A percentile compares a stretch with the other conserved stretches of the same genome.
phyloP scores from a whole-genome alignment of 2,888 invertebrate genomes.

The Oligia strigilis region DNA sequence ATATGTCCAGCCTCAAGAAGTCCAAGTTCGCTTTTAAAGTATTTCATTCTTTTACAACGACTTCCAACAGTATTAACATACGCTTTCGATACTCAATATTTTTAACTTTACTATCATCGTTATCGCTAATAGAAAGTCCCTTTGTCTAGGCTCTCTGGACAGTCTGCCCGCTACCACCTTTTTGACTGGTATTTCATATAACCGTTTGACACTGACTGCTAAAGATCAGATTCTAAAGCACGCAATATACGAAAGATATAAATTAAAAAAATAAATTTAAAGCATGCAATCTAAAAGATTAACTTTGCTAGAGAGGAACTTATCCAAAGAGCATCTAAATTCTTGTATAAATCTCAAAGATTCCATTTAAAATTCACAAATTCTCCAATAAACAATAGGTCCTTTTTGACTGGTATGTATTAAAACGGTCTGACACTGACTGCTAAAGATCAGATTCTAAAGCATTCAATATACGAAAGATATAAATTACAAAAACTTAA shows the following conservation, averaged over 20 bases:
- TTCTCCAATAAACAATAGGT: conserved; percentile 29
- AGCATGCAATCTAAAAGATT: conserved; percentile 27
- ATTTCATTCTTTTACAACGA: not conserved
- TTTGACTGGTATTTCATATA: not conserved
- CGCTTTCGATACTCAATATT: not conserved
- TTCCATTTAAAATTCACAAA: conserved; percentile 50
- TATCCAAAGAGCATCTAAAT: conserved; percentile 4
- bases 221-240: not conserved
- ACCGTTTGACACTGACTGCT: not conserved
- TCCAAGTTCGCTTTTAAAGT: not conserved
- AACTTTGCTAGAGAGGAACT: not conserved
- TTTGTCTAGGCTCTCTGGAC: not conserved
- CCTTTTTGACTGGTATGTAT: no score
- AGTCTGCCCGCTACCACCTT: not conserved
- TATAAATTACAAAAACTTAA: not conserved
- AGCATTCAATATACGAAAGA: not conserved
- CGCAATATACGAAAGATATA: not conserved
- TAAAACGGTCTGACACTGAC: not conserved
- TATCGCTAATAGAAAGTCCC: not conserved
- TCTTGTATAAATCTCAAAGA: conserved; percentile 15
- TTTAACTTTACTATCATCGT: no score
- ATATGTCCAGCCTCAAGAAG: not conserved
- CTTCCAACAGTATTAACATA: not conserved
- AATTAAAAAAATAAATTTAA: not conserved
- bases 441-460: not conserved